Conservation (phyloP, 2,888 invertebrate genomes). For the Drosophila anomelani region DNA sequence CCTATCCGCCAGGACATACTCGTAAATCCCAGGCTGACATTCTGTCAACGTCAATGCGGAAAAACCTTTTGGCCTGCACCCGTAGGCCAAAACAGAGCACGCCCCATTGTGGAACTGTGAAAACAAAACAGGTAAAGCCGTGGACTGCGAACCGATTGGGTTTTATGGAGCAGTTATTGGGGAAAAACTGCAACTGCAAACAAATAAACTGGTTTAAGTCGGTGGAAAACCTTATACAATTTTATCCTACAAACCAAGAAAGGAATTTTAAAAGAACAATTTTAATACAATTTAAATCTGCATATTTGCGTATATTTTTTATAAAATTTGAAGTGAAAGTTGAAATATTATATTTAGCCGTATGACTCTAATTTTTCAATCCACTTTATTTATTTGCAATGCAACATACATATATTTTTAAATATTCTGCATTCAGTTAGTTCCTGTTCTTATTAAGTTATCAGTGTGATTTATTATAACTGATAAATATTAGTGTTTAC, state of each 20-base stretch:
- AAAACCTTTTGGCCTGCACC: slow-evolving; percentile 17
- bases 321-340: too few relatives aligned
- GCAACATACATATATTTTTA: too few relatives aligned
- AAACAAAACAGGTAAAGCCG: slow-evolving; percentile 29
- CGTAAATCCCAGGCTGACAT: slow-evolving; percentile 67
- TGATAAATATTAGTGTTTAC: too few relatives aligned
- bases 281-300: too few relatives aligned
- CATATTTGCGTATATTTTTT: too few relatives aligned
- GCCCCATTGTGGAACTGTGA: slow-evolving; percentile 26
- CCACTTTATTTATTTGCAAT: too few relatives aligned
- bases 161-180: neutral
- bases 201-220: neutral
- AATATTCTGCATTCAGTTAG: too few relatives aligned
- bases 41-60: slow-evolving; percentile 68
- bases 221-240: neutral
- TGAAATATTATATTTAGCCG: too few relatives aligned
- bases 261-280: neutral
- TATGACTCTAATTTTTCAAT: too few relatives aligned
- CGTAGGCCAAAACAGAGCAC: slow-evolving; percentile 40
- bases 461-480: too few relatives aligned
- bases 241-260: neutral
- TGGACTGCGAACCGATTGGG: slow-evolving; percentile 7
- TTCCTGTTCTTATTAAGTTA: too few relatives aligned
- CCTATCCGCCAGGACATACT: slow-evolving; percentile 41
- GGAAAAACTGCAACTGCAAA: neutral